Evolutionary conservation across 2,888 invertebrate species (phyloP), one percentile per base, ranked within the genome.

Genomic region (Lagria hirta): DNA sequence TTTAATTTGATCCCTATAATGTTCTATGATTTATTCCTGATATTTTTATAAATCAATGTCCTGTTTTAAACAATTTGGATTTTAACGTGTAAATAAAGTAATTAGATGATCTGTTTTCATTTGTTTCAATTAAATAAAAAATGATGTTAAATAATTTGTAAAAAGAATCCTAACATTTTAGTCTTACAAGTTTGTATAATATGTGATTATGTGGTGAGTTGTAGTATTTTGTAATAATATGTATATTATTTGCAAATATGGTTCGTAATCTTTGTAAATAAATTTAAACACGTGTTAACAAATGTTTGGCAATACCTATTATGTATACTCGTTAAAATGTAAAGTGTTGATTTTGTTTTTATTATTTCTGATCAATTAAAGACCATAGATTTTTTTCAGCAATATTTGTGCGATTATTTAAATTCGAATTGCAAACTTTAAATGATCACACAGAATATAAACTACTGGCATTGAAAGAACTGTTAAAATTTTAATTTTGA

Each of bases 181-280:
- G 43, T 54, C 37, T 50, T 27, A 46, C 27, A 49, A 43, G 34
- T 40, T 57, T 61, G 60, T 60, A 61, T 56, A 51, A 54, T 60
- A 62, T 55, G 56, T 62, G 64, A 61, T 64, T 59, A 62, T 54
- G 57, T 62, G 66, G 62, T 64, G 62, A 62, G 54, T 60, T 64
- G 63, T 65, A 63, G 60, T 61, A 63, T 63, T 64, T 65, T 65
- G 62, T 65, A 65, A 64, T 61, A 63, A 59, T n/a, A n/a, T 65
- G 62, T 62, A 62, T 59, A 64, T 62, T 62, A 57, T 55, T 55
- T 58, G 53, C 51, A 58, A 55, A 58, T 61, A 55, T 57, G 56
- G 57, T 61, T 50, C 35, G 43, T 54, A 59, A 51, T 57, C 58
- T 60, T 53, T 64, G 64, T 65, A 65, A 50, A 64, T 64, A 64